These are phyloP conservation scores for Calvadosia cruxmelitensis DNA, from an alignment of 30 jellyfish, hydroid and myxozoan species.

Conservation along the genomic window DNA sequence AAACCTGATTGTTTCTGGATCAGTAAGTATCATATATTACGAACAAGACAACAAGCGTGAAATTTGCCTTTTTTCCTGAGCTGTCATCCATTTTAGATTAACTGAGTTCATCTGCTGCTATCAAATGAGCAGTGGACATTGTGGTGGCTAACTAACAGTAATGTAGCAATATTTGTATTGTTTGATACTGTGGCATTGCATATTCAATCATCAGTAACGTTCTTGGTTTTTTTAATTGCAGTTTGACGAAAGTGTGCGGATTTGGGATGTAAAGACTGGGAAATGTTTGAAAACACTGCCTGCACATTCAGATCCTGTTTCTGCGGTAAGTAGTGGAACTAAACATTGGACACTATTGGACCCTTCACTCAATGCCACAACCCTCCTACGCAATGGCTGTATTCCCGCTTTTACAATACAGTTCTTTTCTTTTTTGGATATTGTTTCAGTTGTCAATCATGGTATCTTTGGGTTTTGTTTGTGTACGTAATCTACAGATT, in stretches of 20 bases:
- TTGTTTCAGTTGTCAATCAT: too few relatives aligned
- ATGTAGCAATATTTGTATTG: too few relatives aligned
- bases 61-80: neutral
- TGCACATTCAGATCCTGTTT: constrained; percentile 96
- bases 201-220: too few relatives aligned
- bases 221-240: neutral
- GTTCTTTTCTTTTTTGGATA: too few relatives aligned
- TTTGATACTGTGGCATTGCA: too few relatives aligned
- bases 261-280: constrained; percentile 97
- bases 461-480: too few relatives aligned
- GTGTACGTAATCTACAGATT: too few relatives aligned
- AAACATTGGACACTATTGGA: too few relatives aligned
- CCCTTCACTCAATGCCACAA: too few relatives aligned
- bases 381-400: too few relatives aligned
- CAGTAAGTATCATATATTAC: constrained; percentile 72
- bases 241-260: constrained; percentile 96
- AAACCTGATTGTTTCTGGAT: constrained; percentile 80
- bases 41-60: neutral
- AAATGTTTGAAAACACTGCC: constrained; percentile 80
- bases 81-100: neutral
- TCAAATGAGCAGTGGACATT: neutral
- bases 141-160: too few relatives aligned
- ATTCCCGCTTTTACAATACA: too few relatives aligned
- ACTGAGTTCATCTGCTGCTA: neutral
- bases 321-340: constrained; percentile 87